Evolutionary conservation across 1,140 invertebrate genomes (phyloP), one percentile per base, ranked within the genome.

Genomic region (Megathymus violae): DNA sequence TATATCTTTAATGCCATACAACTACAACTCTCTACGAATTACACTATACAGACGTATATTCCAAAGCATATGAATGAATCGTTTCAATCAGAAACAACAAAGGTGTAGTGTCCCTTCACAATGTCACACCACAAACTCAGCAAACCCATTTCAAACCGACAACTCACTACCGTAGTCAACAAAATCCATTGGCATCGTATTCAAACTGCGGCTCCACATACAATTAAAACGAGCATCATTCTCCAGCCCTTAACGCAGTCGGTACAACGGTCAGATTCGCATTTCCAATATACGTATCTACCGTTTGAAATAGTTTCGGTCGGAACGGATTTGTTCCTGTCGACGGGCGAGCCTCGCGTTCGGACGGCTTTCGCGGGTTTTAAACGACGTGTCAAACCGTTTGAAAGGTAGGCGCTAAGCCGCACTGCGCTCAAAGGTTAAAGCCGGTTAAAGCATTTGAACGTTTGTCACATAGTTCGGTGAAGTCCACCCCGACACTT

Each of bases 261-360:
- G 19, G 6, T 10, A 51, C 13, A 60, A 47, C 13, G 44, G 44
- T 31, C 43, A 47, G 43, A 47, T 59, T 38, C 16, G 17, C 25
- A 3, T 19, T 0, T 15, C 13, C 4, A 34, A 19, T 15, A 25
- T 13, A 36, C 11, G 27, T 58, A n/a, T n/a, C n/a, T n/a, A 46
- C 44, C 38, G 40, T 52, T 59, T 38, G 56, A 59, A 59, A 59
- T 38, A 16, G 31, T 59, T 59, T 47, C 56, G 38, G 56, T 58
- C 25, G 13, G 34, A 44, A 58, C 44, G 41, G 40, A 58, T 58
- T 54, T 31, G 46, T 36, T 36, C n/a, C 50, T 36, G 19, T 41
- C 50, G 36, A 52, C 50, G 11, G 17, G 50, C 50, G 11, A 13
- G 50, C 17, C 15, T 44, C 52, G 38, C 19, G 44, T 7, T 41